phyloP scores from a whole-genome alignment of 2,113 vertebrate genomes.

The Nanorana parkeri region DNA sequence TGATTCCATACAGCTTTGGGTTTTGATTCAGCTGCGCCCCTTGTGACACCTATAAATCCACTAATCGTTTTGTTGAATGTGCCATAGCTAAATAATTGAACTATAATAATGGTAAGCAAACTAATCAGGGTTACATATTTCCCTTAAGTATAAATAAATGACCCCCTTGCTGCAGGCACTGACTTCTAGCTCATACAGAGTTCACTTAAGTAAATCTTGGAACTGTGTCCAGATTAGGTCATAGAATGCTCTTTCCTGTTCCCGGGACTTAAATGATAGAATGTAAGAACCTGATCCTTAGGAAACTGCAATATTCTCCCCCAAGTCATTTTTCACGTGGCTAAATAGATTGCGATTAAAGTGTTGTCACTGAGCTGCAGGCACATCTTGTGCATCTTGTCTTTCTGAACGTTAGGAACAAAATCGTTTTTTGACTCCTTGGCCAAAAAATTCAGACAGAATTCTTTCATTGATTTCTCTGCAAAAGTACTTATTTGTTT shows the following conservation, averaged over 20 bases:
- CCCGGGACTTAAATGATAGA: slow-evolving; percentile 25
- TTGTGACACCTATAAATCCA: too few relatives aligned
- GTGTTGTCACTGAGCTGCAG: slow-evolving; percentile 1
- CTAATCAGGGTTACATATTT: too few relatives aligned
- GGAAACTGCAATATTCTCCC: slow-evolving; percentile 32
- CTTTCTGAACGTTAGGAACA: background rate
- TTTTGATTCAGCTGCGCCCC: too few relatives aligned
- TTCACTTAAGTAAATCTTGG: slow-evolving; percentile 30
- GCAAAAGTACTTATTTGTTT: slow-evolving; percentile 37
- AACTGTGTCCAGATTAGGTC: slow-evolving; percentile 27
- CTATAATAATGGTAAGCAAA: too few relatives aligned
- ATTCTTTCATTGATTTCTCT: slow-evolving; percentile 21
- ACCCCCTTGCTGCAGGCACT: background rate
- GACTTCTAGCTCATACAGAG: slow-evolving; percentile 8
- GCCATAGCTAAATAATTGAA: too few relatives aligned
- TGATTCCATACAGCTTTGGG: too few relatives aligned
- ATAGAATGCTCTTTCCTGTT: slow-evolving; percentile 31
- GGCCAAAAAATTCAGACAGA: slow-evolving; percentile 9
- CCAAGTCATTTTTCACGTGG: slow-evolving; percentile 32
- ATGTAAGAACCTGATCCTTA: slow-evolving; percentile 34
- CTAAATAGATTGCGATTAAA: slow-evolving; percentile 18
- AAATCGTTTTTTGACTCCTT: background rate
- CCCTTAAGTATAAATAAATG: too few relatives aligned
- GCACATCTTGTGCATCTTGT: slow-evolving; percentile 36
- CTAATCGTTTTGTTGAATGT: too few relatives aligned